Conservation (phyloP, 2,113 vertebrate genomes). For the Ptychochromis oligacanthus region DNA sequence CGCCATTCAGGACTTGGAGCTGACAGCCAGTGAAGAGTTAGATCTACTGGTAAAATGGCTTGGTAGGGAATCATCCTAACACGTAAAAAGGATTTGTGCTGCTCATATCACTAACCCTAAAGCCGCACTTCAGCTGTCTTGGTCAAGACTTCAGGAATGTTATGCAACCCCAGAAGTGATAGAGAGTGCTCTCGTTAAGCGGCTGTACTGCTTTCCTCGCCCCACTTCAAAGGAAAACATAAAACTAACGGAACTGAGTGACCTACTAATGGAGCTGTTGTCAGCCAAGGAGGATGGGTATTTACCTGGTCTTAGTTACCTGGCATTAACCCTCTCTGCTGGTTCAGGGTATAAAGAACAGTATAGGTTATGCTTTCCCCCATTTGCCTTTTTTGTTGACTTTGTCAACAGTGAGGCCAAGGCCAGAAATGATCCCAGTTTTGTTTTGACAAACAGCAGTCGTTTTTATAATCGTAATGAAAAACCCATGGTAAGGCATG, state of each 20-base stretch:
- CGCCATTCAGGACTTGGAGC: not conserved
- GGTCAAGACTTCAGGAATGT: not conserved
- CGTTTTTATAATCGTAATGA: too few species aligned
- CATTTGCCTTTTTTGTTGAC: not conserved
- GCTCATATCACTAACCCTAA: not conserved
- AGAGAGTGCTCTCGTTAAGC: not conserved
- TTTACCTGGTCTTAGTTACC: not conserved
- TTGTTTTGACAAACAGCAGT: not conserved
- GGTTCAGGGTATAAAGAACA: slow-evolving; percentile 6
- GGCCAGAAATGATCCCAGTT: slow-evolving; percentile 24
- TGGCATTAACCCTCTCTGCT: not conserved
- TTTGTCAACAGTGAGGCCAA: not conserved
- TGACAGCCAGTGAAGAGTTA: slow-evolving; percentile 45
- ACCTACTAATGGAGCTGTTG: not conserved
- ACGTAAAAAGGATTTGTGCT: not conserved
- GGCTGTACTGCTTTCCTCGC: not conserved
- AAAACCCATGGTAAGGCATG: too few species aligned
- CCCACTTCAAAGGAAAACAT: not conserved
- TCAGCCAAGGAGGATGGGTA: not conserved
- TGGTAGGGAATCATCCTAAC: slow-evolving; percentile 36
- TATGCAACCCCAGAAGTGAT: not conserved
- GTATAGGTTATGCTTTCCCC: not conserved
- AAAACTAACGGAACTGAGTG: not conserved
- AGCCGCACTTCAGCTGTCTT: not conserved
- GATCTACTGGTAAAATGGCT: slow-evolving; percentile 58